phyloP scores from a whole-genome alignment of 2,797 vertebrate species.

The Otus scops region DNA sequence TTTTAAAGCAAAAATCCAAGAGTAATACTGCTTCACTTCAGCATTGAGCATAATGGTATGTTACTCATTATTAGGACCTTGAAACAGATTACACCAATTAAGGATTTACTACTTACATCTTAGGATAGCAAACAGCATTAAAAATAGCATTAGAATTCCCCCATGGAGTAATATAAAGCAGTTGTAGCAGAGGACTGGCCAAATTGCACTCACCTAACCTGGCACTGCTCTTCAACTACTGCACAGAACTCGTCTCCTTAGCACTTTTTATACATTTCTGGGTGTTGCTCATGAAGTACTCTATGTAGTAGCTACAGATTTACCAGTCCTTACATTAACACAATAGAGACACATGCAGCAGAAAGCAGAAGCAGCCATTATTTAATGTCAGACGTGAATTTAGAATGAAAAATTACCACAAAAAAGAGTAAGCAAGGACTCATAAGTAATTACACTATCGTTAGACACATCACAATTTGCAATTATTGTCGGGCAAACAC shows the following conservation, averaged over 20 bases:
- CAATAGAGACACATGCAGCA: not conserved
- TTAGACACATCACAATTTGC: not conserved
- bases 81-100: not conserved
- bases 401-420: not conserved
- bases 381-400: not conserved
- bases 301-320: not conserved
- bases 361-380: not conserved
- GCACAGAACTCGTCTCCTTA: not conserved
- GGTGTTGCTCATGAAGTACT: not conserved
- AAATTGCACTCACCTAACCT: not conserved
- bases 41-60: not conserved
- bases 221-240: not conserved
- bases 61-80: not conserved
- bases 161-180: not conserved
- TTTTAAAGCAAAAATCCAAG: not conserved
- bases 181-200: not conserved
- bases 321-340: not conserved
- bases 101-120: not conserved
- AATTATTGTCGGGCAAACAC: conserved; percentile 15
- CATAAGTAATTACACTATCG: not conserved
- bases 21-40: not conserved
- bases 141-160: not conserved
- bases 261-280: not conserved
- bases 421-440: not conserved
- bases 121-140: not conserved